Conservation (phyloP, 2,797 vertebrate genomes). For the Malacoraja senta region DNA sequence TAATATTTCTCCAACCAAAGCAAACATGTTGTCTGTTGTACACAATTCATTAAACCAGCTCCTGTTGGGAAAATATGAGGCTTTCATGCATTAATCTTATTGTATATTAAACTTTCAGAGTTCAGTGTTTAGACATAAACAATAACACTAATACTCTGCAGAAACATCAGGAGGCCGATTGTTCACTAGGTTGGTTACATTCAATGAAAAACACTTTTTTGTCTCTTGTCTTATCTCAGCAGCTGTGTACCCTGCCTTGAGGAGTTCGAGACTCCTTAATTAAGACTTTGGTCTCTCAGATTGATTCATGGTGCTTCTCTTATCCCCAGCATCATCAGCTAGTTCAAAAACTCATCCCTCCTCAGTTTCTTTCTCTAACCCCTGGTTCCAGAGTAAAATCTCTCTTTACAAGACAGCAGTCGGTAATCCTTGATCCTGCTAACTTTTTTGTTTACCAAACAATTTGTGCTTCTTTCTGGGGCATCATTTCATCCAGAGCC, state of each 20-base stretch:
- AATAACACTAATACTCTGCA: neutral
- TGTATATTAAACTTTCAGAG: conserved; percentile 6
- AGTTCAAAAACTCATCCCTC: neutral
- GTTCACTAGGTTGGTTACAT: neutral
- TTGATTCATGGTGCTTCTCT: neutral
- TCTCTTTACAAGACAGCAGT: neutral
- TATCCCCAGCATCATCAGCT: neutral
- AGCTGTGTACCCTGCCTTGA: neutral
- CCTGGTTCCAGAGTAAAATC: neutral
- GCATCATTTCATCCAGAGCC: neutral
- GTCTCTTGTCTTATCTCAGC: neutral
- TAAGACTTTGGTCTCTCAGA: neutral
- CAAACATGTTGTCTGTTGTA: neutral
- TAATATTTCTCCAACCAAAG: conserved; percentile 29
- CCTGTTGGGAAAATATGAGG: neutral
- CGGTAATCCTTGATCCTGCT: neutral
- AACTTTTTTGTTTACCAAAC: neutral
- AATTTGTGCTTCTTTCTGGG: neutral
- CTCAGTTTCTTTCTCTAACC: neutral
- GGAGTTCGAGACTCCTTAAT: neutral
- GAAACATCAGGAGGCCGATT: neutral
- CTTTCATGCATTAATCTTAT: neutral
- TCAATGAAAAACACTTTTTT: neutral
- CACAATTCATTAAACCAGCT: neutral
- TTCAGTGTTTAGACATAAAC: neutral